phyloP scores from a whole-genome alignment of 2,797 vertebrate species.

The Lutjanus argentimaculatus region DNA sequence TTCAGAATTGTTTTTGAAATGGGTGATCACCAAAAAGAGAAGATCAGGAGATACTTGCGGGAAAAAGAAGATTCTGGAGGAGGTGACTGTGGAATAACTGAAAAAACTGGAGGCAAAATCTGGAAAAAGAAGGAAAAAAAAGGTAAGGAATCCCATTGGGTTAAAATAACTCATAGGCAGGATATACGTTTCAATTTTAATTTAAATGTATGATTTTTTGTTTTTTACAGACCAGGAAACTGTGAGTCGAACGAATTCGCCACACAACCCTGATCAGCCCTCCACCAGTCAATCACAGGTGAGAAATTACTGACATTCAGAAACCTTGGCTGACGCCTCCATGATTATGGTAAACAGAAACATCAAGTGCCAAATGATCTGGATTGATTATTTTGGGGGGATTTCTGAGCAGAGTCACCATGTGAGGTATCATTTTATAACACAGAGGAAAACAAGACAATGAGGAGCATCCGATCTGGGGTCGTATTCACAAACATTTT shows the following conservation, averaged over 20 bases:
- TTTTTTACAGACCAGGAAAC: conserved; percentile 64
- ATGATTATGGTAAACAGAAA: background rate
- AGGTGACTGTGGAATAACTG: conserved; percentile 63
- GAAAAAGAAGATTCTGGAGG: conserved; percentile 67
- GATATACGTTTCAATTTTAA: background rate
- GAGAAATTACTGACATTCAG: background rate
- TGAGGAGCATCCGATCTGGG: too few species aligned
- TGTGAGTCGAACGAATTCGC: conserved; percentile 22
- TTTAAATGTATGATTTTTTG: background rate
- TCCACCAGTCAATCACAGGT: conserved; percentile 20
- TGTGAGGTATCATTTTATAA: too few species aligned
- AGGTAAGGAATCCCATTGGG: conserved; percentile 38
- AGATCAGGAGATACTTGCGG: conserved; percentile 62
- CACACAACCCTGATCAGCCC: conserved; percentile 21
- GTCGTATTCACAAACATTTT: too few species aligned
- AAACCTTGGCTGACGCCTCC: background rate
- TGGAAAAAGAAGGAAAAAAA: conserved; percentile 11
- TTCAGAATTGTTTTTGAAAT: conserved; percentile 33
- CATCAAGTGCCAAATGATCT: background rate
- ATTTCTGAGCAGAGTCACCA: background rate
- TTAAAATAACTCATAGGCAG: background rate
- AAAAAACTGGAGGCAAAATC: conserved; percentile 43
- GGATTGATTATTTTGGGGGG: background rate
- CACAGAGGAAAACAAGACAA: too few species aligned
- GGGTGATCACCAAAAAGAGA: conserved; percentile 48